These are phyloP conservation scores for Desmodus rotundus DNA, from an alignment of 2,113 vertebrate genomes.

Conservation along the genomic window DNA sequence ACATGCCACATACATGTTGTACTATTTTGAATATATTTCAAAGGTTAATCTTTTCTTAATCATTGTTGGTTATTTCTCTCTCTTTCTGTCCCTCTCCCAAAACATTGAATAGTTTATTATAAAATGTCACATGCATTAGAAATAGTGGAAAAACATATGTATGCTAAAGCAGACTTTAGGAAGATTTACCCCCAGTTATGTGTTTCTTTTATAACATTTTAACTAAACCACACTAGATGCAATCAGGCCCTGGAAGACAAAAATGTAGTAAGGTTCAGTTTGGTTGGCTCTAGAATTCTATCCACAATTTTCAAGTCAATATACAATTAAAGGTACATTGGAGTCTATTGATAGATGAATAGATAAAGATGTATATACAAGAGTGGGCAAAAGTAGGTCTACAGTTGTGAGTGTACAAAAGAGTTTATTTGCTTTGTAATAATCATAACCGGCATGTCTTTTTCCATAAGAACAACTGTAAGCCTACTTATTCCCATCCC, in stretches of 20 bases:
- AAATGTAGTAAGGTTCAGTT: not conserved
- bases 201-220: not conserved
- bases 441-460: not conserved
- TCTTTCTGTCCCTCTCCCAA: not conserved
- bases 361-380: not conserved
- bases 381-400: not conserved
- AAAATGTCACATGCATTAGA: not conserved
- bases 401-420: not conserved
- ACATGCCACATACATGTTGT: not conserved
- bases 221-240: not conserved
- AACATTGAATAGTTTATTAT: not conserved
- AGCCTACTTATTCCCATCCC: not conserved
- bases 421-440: no score
- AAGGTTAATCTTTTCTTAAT: slow-evolving; percentile 13
- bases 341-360: not conserved
- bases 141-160: not conserved
- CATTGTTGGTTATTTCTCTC: not conserved
- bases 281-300: not conserved
- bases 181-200: not conserved
- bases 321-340: not conserved
- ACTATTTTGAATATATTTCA: not conserved
- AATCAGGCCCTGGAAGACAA: not conserved
- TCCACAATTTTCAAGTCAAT: not conserved
- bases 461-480: not conserved
- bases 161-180: not conserved